phyloP scores from a whole-genome alignment of 2,888 invertebrate species.

The Scaptomyza tumidula region DNA sequence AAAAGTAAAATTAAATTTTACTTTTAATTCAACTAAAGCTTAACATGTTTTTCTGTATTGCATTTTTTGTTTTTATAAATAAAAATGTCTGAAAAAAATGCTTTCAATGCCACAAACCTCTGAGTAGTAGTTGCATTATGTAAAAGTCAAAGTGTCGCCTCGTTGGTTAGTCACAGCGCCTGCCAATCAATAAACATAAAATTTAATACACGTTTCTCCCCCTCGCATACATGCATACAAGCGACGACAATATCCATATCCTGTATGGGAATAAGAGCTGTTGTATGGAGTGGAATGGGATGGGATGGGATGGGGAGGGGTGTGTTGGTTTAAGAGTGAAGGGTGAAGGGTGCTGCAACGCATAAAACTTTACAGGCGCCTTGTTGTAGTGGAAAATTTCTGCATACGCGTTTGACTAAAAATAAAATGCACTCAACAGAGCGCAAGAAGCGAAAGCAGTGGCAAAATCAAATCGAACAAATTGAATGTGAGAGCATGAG shows the following conservation, averaged over 20 bases:
- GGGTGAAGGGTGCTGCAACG: conserved; percentile 28
- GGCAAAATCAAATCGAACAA: conserved; percentile 75
- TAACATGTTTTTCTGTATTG: too few relatives aligned
- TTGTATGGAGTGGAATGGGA: not conserved
- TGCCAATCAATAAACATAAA: conserved; percentile 76
- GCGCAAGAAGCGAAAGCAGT: conserved; percentile 41
- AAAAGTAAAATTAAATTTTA: too few relatives aligned
- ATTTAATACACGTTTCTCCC: conserved; percentile 51
- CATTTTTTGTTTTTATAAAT: too few relatives aligned
- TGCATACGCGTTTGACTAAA: conserved; percentile 68
- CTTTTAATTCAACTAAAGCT: too few relatives aligned
- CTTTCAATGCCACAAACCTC: not conserved
- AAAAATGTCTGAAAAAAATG: not conserved
- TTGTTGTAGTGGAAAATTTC: conserved; percentile 63
- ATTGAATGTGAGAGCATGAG: conserved; percentile 65
- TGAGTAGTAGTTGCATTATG: conserved; percentile 23
- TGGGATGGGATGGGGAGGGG: not conserved
- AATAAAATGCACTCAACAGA: conserved; percentile 68
- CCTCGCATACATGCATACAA: conserved; percentile 24
- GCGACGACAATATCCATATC: conserved; percentile 53
- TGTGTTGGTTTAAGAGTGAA: not conserved
- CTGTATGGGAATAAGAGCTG: conserved; percentile 6
- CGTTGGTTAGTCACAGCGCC: conserved; percentile 34
- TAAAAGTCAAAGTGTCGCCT: conserved; percentile 41
- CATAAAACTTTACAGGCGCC: conserved; percentile 73